Evolutionary conservation across 2,113 vertebrate genomes (phyloP), one percentile per base, ranked within the genome.

Genomic region (Phaethon lepturus): DNA sequence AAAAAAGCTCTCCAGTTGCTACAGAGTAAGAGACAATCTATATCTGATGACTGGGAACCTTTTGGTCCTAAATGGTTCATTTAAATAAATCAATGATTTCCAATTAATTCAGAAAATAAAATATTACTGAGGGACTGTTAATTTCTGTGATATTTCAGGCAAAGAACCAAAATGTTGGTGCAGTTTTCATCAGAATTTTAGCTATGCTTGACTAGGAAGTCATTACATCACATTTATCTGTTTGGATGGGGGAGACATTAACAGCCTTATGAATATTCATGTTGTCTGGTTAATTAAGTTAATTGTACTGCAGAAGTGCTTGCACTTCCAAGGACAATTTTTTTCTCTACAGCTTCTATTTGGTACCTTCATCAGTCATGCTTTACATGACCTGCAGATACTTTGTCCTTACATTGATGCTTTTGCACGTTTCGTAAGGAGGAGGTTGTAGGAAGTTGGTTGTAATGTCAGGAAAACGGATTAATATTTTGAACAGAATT

Each of bases 231-330:
- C 98, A 98, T 99, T 99, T 98, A 98, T 99, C 98, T 98, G 98
- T 98, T 98, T 98, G 98, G 98, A 98, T 98, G 98, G 98, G 98
- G 98, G 97, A 98, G 98, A 98, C 99, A 99, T 99, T 99, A 99
- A 98, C 98, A 98, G 98, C 97, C 98, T 99, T 98, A 99, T 99
- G 99, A 99, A 99, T 99, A 99, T 99, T 99, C 99, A 99, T 99
- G 98, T 83, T 47, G 97, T 98, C 98, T 99, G 98, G 98, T 98
- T 99, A 99, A 99, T 99, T 99, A 99, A 99, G 98, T 99, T 99
- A 99, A 99, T 99, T 99, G 99, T 99, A 98, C 98, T 98, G 98
- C 98, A 98, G 98, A 99, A 99, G 98, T 99, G 98, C 98, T 98
- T 98, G 93, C 97, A 98, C 98, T 98, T 99, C 98, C 98, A 99